A percentile compares a stretch with the other conserved stretches of the same genome.
Evolutionary conservation across 2,888 invertebrate species (phyloP).

Genomic region (Aricia artaxerxes): DNA sequence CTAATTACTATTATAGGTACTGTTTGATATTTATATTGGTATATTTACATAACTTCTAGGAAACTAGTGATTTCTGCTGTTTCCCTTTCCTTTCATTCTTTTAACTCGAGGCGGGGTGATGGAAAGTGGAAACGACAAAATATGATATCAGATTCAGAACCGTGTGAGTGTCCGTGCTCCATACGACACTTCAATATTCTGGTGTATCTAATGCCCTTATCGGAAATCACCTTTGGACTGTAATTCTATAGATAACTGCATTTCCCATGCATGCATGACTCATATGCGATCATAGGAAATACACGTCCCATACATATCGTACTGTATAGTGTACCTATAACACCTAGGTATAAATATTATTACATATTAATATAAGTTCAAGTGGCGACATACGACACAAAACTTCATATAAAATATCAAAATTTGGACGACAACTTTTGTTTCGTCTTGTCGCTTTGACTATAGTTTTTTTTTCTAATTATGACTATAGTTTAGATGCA

Average conservation of each 20-base stretch:
- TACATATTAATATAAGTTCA: too few relatives aligned
- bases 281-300: conserved; percentile 61
- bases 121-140: neutral
- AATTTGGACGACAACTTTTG: too few relatives aligned
- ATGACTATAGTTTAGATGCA: too few relatives aligned
- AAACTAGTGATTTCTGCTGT: too few relatives aligned
- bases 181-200: neutral
- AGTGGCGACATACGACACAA: too few relatives aligned
- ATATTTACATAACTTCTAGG: too few relatives aligned
- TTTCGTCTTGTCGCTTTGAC: too few relatives aligned
- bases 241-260: conserved; percentile 55
- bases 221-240: conserved; percentile 59
- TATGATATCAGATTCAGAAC: neutral
- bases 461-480: too few relatives aligned
- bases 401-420: too few relatives aligned
- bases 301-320: neutral
- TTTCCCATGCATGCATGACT: conserved; percentile 50
- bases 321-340: neutral
- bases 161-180: neutral
- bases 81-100: neutral
- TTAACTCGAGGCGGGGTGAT: neutral
- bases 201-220: conserved; percentile 48
- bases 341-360: neutral
- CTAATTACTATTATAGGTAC: too few relatives aligned
- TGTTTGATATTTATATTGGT: too few relatives aligned